Evolutionary conservation across 2,888 invertebrate genomes (phyloP), one percentile per base, ranked within the genome.

Genomic region (Nebria brevicollis): DNA sequence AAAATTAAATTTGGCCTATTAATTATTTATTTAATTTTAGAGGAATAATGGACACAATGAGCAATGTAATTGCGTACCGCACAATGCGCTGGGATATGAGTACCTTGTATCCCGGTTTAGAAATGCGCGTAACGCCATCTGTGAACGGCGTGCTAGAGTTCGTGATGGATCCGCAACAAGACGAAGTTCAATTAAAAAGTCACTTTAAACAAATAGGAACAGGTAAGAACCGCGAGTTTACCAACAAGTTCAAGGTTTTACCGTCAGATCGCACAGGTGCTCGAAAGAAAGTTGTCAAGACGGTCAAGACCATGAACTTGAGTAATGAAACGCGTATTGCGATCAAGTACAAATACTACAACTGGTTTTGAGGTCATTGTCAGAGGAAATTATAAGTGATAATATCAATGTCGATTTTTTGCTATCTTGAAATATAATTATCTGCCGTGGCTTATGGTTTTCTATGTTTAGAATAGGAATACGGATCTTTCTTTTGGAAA

Each of bases 51-150:
- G 94, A 94, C 88, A 92, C 94, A 84, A 91, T 94, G 10, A 91
- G 93, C 82, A 90, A 92, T 80, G 89, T 94, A 10, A 93, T 96
- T 85, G 93, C 94, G 10, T 92, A 93, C 83, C 91, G 96, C 75
- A 93, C 93, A 15, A 87, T 96, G 78, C 93, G 93, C 84, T 96
- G 95, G 95, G 94, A 95, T 83, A 91, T 96, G 88, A 92, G 93
- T 81, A 90, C 89, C 5, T 83, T 96, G 1, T 94, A 95, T 87
- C 96, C 96, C 0, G 96, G 96, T 0, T 87, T 96, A 11, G 91
- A 92, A 81, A 93, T 96, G 91, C 92, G 92, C 83, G 92, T 96
- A 74, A 94, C 95, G 1, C 95, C 96, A 66, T 94, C 94, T 66
- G 89, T 93, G 1, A 93, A 93, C 83, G 95, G 95, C 73, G 89